These are phyloP conservation scores for Liodrosophila aerea DNA, from an alignment of 2,888 invertebrate species.

Conservation along the genomic window DNA sequence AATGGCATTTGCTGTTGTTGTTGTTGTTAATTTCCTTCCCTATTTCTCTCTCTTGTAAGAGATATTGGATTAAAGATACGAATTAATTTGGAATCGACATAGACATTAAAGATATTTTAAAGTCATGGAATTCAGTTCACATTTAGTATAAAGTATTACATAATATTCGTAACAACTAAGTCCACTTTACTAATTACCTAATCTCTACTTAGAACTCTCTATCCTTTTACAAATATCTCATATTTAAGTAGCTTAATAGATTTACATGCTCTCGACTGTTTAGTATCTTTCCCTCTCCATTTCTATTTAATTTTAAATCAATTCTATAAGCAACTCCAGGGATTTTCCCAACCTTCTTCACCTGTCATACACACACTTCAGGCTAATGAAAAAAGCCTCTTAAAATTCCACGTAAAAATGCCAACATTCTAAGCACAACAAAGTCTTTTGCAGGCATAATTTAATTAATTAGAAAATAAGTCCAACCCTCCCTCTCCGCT, in stretches of 20 bases:
- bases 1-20: conserved; percentile 12
- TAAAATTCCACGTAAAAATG: conserved; percentile 31
- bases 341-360: background rate
- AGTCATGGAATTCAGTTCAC: no score
- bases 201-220: no score
- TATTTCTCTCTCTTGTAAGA: conserved; percentile 6
- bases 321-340: background rate
- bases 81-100: no score
- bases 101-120: no score
- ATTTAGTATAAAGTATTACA: no score
- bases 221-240: no score
- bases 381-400: conserved; percentile 43
- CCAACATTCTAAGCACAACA: conserved; percentile 12
- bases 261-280: no score
- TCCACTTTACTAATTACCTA: no score
- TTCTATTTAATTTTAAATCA: conserved; percentile 11
- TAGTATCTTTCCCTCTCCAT: background rate
- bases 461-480: conserved; percentile 50
- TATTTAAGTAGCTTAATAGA: background rate
- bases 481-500: background rate
- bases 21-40: conserved; percentile 3
- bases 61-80: conserved; percentile 6
- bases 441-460: conserved; percentile 45
- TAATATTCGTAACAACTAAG: no score
- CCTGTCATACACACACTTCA: conserved; percentile 14